phyloP scores from a whole-genome alignment of 1,140 invertebrate genomes.

The Tetragonula clypearis region DNA sequence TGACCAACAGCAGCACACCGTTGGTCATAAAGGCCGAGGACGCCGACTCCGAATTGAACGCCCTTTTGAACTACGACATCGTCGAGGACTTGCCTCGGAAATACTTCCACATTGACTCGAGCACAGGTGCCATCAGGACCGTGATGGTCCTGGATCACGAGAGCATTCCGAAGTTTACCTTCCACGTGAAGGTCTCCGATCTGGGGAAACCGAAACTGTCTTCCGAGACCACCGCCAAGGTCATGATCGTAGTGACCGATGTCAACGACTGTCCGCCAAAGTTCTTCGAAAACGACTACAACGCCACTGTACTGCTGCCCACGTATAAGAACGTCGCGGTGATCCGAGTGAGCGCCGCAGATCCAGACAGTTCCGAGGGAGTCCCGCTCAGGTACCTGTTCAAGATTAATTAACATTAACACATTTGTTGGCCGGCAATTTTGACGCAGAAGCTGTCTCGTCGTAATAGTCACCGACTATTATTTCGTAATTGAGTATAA shows the following conservation, averaged over 20 bases:
- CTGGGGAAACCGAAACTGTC: slow-evolving; percentile 90
- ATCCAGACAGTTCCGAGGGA: slow-evolving; percentile 87
- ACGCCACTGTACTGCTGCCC: slow-evolving; percentile 90
- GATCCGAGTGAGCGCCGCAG: slow-evolving; percentile 86
- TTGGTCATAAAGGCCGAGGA: slow-evolving; percentile 91
- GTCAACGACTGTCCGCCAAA: slow-evolving; percentile 93
- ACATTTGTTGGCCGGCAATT: no score
- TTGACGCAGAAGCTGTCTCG: no score
- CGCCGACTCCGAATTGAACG: slow-evolving; percentile 91
- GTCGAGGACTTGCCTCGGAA: slow-evolving; percentile 87
- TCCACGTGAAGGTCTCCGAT: slow-evolving; percentile 93
- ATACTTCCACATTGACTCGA: slow-evolving; percentile 93
- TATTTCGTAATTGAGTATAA: no score
- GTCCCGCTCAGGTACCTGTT: slow-evolving; percentile 82
- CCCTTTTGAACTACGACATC: slow-evolving; percentile 92
- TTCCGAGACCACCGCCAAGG: slow-evolving; percentile 87
- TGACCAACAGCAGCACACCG: slow-evolving; percentile 86
- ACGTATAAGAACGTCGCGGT: slow-evolving; percentile 89
- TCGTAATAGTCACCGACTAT: no score
- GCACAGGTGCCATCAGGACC: slow-evolving; percentile 93
- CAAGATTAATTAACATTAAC: no score
- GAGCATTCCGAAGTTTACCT: slow-evolving; percentile 86
- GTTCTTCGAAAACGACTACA: slow-evolving; percentile 88
- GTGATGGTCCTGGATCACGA: slow-evolving; percentile 92
- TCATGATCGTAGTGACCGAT: slow-evolving; percentile 90